Evolutionary conservation across 2,113 vertebrate genomes (phyloP).

Genomic region (Ceyx melanurus): DNA sequence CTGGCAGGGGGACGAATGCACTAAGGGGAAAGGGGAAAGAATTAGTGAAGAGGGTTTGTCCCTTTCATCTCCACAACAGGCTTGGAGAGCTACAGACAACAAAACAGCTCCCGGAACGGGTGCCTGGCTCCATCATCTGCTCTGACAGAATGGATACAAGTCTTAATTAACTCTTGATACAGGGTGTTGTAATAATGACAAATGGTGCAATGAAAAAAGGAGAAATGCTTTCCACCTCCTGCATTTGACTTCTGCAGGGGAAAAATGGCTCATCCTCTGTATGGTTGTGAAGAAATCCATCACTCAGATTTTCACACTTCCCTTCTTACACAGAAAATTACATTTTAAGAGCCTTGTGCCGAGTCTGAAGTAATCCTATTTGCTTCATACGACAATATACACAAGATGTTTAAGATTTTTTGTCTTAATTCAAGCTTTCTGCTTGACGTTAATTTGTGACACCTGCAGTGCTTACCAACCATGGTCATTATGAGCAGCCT

Average conservation of each 20-base stretch:
- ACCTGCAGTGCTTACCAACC: not conserved
- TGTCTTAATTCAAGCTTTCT: not conserved
- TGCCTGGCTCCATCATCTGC: not conserved
- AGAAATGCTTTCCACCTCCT: not conserved
- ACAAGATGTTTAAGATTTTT: not conserved
- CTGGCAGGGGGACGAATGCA: rapidly evolving
- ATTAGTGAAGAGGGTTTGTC: not conserved
- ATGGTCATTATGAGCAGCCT: not conserved
- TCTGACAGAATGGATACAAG: not conserved
- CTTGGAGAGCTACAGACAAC: not conserved
- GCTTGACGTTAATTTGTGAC: not conserved
- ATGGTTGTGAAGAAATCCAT: not conserved
- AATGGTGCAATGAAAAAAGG: not conserved
- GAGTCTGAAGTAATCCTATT: not conserved
- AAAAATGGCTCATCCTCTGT: not conserved
- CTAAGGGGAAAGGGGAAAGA: not conserved
- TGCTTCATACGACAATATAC: not conserved
- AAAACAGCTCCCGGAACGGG: rapidly evolving
- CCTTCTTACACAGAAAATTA: conserved; percentile 5
- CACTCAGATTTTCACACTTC: not conserved
- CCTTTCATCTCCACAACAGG: not conserved
- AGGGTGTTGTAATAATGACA: not conserved
- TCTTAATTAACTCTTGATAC: conserved; percentile 31
- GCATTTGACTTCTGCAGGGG: not conserved
- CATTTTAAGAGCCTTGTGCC: not conserved